Evolutionary conservation across 23 tunicate species (phyloP).

Genomic region (Phallusia fumigata): DNA sequence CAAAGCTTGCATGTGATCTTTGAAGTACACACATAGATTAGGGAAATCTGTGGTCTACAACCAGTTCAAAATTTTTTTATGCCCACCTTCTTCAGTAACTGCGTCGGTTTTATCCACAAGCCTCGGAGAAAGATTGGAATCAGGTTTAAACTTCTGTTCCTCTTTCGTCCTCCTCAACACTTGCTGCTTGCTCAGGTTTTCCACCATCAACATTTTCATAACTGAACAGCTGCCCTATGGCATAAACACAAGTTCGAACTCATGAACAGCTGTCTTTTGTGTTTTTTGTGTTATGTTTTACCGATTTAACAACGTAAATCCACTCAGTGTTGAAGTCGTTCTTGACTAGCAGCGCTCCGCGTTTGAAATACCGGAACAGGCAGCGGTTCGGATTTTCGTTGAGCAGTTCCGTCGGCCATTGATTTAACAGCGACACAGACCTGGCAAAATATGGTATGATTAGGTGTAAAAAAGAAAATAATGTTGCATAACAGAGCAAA

Average conservation of each 20-base stretch:
- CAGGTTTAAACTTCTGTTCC: slow-evolving; percentile 48
- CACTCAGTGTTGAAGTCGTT: slow-evolving; percentile 60
- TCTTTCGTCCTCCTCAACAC: slow-evolving; percentile 33
- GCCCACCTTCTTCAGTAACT: slow-evolving; percentile 44
- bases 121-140: slow-evolving; percentile 4
- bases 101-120: slow-evolving; percentile 47
- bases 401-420: slow-evolving; percentile 67
- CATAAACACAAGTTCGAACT: not conserved
- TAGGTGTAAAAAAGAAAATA: too few species aligned
- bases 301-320: slow-evolving; percentile 90
- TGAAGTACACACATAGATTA: not conserved
- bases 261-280: too few species aligned
- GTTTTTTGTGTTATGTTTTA: slow-evolving; percentile 7
- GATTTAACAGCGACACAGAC: slow-evolving; percentile 48
- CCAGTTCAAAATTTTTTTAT: not conserved
- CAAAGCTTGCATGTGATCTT: slow-evolving; percentile 48
- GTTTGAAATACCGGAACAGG: slow-evolving; percentile 79
- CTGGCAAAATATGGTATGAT: slow-evolving; percentile 19
- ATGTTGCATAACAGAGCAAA: too few species aligned
- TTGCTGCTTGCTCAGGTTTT: slow-evolving; percentile 11
- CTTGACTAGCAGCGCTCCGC: slow-evolving; percentile 61
- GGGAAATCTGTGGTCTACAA: not conserved
- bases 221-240: slow-evolving; percentile 92
- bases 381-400: slow-evolving; percentile 80
- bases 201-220: slow-evolving; percentile 52